These are phyloP conservation scores for Pseudomyrmex concolor DNA, from an alignment of 1,140 invertebrate species.

Conservation along the genomic window DNA sequence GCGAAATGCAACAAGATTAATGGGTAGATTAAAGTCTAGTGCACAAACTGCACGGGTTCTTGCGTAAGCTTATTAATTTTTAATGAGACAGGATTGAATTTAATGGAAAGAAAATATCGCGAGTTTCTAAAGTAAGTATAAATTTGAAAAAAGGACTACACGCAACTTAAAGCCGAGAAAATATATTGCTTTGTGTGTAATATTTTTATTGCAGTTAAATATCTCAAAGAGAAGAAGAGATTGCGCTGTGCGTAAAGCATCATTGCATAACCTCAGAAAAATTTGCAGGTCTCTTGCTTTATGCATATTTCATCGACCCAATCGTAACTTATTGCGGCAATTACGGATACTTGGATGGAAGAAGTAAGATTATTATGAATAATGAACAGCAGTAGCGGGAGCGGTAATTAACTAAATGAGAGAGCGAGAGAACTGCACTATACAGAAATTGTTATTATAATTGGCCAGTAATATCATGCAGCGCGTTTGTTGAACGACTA, in stretches of 20 bases:
- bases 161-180: not conserved
- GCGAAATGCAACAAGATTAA: constrained; percentile 10
- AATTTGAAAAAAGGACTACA: not conserved
- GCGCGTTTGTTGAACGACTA: constrained; percentile 29
- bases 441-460: constrained; percentile 41
- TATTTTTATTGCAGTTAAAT: not conserved
- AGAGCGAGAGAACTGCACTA: not conserved
- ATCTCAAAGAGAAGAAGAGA: too few relatives aligned
- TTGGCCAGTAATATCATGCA: constrained; percentile 25
- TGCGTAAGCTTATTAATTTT: constrained; percentile 7
- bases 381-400: not conserved
- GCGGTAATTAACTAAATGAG: constrained; percentile 6
- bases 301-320: not conserved
- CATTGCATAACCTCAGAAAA: not conserved
- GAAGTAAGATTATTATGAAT: not conserved
- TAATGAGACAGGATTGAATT: not conserved
- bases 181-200: not conserved
- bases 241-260: not conserved
- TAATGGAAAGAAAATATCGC: not conserved
- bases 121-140: not conserved
- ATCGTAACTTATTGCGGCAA: not conserved
- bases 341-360: not conserved
- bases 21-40: not conserved
- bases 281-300: not conserved
- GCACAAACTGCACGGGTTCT: not conserved